These are phyloP conservation scores for Psammodynastes pulverulentus DNA, from an alignment of 2,113 vertebrate species.

Conservation along the genomic window DNA sequence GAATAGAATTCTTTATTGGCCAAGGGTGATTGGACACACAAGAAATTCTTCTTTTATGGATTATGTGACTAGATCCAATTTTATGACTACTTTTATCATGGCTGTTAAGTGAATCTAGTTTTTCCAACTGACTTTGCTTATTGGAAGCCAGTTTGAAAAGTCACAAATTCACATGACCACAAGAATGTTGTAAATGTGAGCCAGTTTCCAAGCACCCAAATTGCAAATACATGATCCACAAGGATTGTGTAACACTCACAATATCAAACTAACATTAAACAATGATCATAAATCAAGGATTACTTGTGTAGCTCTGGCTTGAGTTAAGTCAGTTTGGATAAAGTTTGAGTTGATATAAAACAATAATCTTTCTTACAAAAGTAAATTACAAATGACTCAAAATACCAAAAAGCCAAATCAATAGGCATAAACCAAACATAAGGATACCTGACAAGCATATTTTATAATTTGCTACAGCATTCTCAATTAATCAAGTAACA, in stretches of 20 bases:
- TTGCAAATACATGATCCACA: neutral
- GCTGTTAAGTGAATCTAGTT: neutral
- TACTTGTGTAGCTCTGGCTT: neutral
- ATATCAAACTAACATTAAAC: neutral
- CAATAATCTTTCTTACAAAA: neutral
- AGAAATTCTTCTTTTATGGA: no score
- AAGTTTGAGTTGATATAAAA: neutral
- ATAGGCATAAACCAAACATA: neutral
- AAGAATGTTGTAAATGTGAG: neutral
- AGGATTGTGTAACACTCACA: neutral
- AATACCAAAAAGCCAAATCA: neutral
- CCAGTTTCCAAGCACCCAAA: neutral
- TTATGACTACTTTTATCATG: neutral
- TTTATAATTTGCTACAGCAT: neutral
- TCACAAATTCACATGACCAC: neutral
- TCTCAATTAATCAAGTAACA: neutral
- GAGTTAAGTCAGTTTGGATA: neutral
- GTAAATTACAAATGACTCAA: neutral
- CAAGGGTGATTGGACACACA: no score
- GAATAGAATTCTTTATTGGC: no score
- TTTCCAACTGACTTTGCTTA: neutral
- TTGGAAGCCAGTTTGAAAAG: neutral
- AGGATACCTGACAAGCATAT: neutral
- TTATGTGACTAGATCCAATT: neutral
- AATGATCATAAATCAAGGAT: neutral